phyloP scores from a whole-genome alignment of 2,888 invertebrate species.

The Synergus gifuensis region DNA sequence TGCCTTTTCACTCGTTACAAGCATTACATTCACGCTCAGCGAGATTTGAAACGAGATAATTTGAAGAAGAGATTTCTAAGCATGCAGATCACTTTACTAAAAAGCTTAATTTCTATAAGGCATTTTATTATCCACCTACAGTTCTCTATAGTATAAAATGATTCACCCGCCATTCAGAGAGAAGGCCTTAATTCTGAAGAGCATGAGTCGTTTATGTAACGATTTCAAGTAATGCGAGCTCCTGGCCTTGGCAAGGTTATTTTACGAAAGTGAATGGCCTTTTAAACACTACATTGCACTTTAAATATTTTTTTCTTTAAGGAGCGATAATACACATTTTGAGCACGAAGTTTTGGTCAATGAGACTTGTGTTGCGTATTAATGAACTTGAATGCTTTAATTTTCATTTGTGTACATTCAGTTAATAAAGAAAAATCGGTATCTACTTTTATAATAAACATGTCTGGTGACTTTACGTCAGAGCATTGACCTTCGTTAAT shows the following conservation, averaged over 20 bases:
- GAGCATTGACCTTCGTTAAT: conserved; percentile 14
- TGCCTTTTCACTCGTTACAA: conserved; percentile 7
- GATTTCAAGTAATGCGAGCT: conserved; percentile 14
- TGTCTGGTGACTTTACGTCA: conserved; percentile 10
- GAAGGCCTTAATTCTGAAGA: conserved; percentile 18
- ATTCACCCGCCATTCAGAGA: conserved; percentile 18
- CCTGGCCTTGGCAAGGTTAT: conserved; percentile 39
- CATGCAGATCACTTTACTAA: conserved; percentile 24
- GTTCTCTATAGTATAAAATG: neutral
- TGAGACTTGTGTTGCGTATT: neutral
- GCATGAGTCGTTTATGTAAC: conserved; percentile 13
- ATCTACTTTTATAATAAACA: conserved; percentile 9
- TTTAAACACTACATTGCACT: conserved; percentile 26
- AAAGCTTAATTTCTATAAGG: conserved; percentile 24
- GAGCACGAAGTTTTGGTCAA: neutral
- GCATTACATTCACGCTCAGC: conserved; percentile 4
- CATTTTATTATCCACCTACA: neutral
- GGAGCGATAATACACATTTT: neutral
- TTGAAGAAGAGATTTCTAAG: neutral
- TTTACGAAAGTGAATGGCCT: conserved; percentile 36
- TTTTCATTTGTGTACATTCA: neutral
- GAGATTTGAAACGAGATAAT: conserved; percentile 5
- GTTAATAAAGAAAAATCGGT: neutral
- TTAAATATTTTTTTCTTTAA: conserved; percentile 1
- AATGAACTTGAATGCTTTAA: neutral